These are phyloP conservation scores for Diarsia mendica DNA, from an alignment of 2,888 invertebrate genomes.

Conservation along the genomic window DNA sequence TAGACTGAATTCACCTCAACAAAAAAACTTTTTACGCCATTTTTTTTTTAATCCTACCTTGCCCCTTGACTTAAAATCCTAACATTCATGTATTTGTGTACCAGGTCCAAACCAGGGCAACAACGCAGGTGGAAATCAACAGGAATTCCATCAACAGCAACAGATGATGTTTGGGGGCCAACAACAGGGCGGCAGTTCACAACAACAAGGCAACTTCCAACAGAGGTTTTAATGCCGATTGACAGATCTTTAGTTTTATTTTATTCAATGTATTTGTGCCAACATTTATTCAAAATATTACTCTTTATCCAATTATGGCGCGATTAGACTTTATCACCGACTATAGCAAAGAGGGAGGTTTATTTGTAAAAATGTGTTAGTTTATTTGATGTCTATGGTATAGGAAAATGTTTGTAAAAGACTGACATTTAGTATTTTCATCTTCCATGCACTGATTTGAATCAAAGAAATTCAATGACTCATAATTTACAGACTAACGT, in stretches of 20 bases:
- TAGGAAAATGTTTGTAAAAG: conserved; percentile 43
- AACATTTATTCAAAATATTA: not conserved
- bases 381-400: conserved; percentile 9
- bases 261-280: conserved; percentile 9
- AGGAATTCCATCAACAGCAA: conserved; percentile 91
- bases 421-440: conserved; percentile 46
- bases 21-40: not conserved
- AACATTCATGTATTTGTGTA: conserved; percentile 18
- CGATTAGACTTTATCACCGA: not conserved
- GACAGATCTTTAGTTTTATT: conserved; percentile 4
- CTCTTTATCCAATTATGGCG: not conserved
- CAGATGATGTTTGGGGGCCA: conserved; percentile 93
- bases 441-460: not conserved
- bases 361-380: conserved; percentile 10
- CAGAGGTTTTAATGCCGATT: conserved; percentile 90
- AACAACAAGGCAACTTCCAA: conserved; percentile 93
- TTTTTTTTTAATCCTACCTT: not conserved
- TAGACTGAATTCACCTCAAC: not conserved
- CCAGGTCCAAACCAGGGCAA: conserved; percentile 87
- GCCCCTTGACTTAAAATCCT: not conserved
- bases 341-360: not conserved
- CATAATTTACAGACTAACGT: not conserved
- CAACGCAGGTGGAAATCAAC: conserved; percentile 82
- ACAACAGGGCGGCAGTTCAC: conserved; percentile 87
- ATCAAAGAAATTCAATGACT: not conserved